A percentile compares a stretch with the other conserved stretches of the same genome.
Conservation (phyloP, 2,888 invertebrate species). For the Spatulosminthurus flaviceps region DNA sequence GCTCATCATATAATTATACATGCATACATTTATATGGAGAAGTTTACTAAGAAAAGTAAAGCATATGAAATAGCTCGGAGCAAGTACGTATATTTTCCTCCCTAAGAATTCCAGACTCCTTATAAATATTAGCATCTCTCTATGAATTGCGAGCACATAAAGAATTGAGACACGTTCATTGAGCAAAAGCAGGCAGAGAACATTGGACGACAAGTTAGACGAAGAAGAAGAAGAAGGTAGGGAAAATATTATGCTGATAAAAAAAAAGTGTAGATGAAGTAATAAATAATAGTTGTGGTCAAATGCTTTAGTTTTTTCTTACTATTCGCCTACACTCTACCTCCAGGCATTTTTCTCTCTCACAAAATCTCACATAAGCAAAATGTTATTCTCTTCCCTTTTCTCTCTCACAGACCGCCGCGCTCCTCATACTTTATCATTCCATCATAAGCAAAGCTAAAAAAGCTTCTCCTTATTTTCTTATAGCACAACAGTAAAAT, state of each 20-base stretch:
- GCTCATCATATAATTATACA: too few species aligned
- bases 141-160: neutral
- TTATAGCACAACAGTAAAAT: too few species aligned
- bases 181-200: neutral
- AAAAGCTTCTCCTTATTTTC: neutral
- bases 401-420: conserved; percentile 6
- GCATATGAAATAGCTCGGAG: too few species aligned
- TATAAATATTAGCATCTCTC: conserved; percentile 11
- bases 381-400: too few species aligned
- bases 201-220: neutral
- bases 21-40: too few species aligned
- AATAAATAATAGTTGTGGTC: conserved; percentile 37
- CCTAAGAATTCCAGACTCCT: too few species aligned
- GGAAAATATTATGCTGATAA: too few species aligned
- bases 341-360: conserved; percentile 4
- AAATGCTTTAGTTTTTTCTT: conserved; percentile 21
- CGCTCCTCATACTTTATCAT: neutral
- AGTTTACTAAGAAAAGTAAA: too few species aligned
- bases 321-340: conserved; percentile 18
- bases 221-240: neutral
- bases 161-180: neutral
- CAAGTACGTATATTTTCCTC: too few species aligned
- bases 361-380: neutral
- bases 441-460: neutral
- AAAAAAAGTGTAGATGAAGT: conserved; percentile 37